These are phyloP conservation scores for Didymodactylos carnosus DNA, from an alignment of 2,888 invertebrate genomes.

Conservation along the genomic window DNA sequence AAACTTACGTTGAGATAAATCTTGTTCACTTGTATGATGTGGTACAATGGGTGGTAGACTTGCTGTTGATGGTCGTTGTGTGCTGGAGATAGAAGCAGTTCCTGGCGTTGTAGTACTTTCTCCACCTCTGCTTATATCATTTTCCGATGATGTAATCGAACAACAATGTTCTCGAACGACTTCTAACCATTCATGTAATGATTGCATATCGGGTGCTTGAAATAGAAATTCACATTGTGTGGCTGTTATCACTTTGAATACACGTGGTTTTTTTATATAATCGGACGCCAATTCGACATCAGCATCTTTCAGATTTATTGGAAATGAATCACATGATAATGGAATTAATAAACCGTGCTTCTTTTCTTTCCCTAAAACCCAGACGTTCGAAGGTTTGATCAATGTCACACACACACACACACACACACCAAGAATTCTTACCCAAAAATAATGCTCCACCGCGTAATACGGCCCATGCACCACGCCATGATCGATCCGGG, in stretches of 20 bases:
- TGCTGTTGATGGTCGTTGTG: neutral
- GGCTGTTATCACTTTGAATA: conserved; percentile 9
- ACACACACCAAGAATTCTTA: too few relatives aligned
- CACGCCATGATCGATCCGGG: conserved; percentile 10
- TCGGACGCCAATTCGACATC: conserved; percentile 9
- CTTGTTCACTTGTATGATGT: neutral
- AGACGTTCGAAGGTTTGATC: too few relatives aligned
- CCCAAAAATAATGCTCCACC: conserved; percentile 8
- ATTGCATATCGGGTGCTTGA: conserved; percentile 8
- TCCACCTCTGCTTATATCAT: neutral
- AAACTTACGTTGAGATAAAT: too few relatives aligned
- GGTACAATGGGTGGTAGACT: neutral
- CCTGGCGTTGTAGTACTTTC: neutral
- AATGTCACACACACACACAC: too few relatives aligned
- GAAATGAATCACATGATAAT: conserved; percentile 9
- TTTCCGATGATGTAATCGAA: neutral
- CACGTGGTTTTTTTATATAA: conserved; percentile 10
- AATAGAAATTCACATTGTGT: conserved; percentile 11
- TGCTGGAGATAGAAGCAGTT: neutral
- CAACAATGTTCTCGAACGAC: neutral
- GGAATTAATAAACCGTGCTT: conserved; percentile 10
- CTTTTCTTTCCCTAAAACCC: too few relatives aligned
- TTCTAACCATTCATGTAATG: conserved; percentile 9
- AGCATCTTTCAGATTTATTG: conserved; percentile 3
- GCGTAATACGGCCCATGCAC: conserved; percentile 12